Base-by-base conservation (phyloP, 2,888 invertebrate genomes). In the Drosophila parthenogenetica region DNA sequence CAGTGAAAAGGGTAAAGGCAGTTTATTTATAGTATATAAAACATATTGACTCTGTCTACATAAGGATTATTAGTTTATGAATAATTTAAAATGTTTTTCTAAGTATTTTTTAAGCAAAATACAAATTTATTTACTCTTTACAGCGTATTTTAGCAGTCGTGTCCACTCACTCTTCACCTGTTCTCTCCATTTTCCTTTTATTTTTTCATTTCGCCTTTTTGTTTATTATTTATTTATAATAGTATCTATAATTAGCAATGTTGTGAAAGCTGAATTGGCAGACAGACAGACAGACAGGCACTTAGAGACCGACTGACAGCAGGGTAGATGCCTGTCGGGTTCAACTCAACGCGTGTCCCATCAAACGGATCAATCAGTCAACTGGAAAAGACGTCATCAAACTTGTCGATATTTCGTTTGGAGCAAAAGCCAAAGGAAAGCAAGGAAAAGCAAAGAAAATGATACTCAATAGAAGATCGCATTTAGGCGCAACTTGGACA, bases 401-500 rank as follows among this genome's bases (percentile, higher is more conserved):
- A 64, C 63, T 73, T 69, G 46, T 45, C 53, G 48, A 60, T 43
- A 43, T 32, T 48, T 42, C 35, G 0, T 3, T 25, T 48, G 42
- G 10, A 14, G 49, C 25, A n/a, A 14, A 14, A 8, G 19, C 29
- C 22, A 22, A 29, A 8, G 29, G 5, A 29, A 29, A 29, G 8
- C 29, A 29, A 29, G 2, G 29, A 29, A 29, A 8, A 29, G 7
- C 7, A 29, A 29, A 29, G 29, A 8, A 29, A 29, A 29, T 29
- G 8, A 29, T 29, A 57, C 17, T 32, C 49, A 11, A 45, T 29
- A 11, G 55, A 45, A 43, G 37, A 66, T 79, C 69, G 72, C 68
- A 66, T 70, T 81, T 81, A 79, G 81, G 73, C 77, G 67, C 80
- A 72, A 62, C 74, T 75, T 68, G 64, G 73, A 53, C 77, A 70